Evolutionary conservation across 1,140 invertebrate genomes (phyloP), one percentile per base, ranked within the genome.

Genomic region (Drosophila orena): DNA sequence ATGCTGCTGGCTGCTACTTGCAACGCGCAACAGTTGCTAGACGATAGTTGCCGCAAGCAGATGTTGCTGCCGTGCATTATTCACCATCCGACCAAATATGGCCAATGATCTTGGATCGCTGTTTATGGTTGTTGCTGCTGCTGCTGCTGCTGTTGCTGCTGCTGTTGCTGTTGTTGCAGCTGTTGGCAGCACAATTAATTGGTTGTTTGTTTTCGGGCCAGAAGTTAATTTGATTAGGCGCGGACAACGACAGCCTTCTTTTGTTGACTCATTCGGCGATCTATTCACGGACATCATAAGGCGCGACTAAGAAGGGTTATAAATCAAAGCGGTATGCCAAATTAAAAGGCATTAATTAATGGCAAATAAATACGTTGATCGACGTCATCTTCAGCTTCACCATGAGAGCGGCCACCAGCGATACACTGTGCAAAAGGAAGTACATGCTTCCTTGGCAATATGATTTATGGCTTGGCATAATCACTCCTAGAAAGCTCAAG

Each of bases 331-430:
- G 56, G 50, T 65, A 77, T 80, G 81, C 69, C 77, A 68, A 71
- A 85, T 78, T 78, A 65, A 79, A 86, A 56, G 60, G 59, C 69
- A 86, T 81, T 79, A 79, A 88, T 89, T 73, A 83, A 89, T 65
- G 42, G 65, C 40, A 57, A 59, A 78, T 64, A 81, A 85, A 86
- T 69, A 62, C 43, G 68, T 58, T 61, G 37, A 43, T 61, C 34
- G 55, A 42, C 58, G 66, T 15, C 62, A 40, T 35, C 11, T 20
- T 3, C 62, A 40, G 20, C 11, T 20, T 3, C 10, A 11, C 24
- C 8, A 22, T 10, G n/a, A 22, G 14, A 38, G n/a, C 17, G 4
- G 24, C 27, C 37, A n/a, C 2, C 30, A 14, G 49, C 34, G 11
- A 2, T 60, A 64, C 55, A 64, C 60, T 60, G 27, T 15, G 24